phyloP scores from a whole-genome alignment of 2,113 vertebrate species.

The Balaeniceps rex region DNA sequence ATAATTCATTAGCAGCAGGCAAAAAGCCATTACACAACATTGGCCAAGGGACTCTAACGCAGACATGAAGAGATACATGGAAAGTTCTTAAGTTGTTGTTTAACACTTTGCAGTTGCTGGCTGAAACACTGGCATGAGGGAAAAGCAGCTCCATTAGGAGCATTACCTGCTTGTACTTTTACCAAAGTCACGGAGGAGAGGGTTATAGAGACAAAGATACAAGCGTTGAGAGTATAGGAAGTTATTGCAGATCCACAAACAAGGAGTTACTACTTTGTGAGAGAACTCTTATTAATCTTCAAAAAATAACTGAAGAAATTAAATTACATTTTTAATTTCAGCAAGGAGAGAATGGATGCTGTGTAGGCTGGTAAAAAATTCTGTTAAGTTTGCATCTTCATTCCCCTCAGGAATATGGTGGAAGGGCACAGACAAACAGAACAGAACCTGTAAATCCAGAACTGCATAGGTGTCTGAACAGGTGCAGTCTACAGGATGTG shows the following conservation, averaged over 20 bases:
- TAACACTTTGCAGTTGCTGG: background rate
- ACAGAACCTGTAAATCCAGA: background rate
- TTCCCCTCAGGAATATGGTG: background rate
- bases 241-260: background rate
- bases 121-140: background rate
- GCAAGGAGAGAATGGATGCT: background rate
- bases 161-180: background rate
- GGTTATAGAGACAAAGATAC: background rate
- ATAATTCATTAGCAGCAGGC: background rate
- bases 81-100: background rate
- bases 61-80: background rate
- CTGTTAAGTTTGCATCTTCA: background rate
- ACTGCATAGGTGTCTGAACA: background rate
- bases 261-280: background rate
- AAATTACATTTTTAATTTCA: background rate
- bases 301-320: background rate
- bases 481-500: accelerated
- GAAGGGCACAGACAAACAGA: background rate
- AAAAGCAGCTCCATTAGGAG: background rate
- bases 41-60: background rate
- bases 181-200: background rate
- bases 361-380: background rate
- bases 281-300: background rate
- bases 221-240: background rate
- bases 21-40: background rate